Base-by-base conservation (phyloP, 2,888 invertebrate species). In the Tineola bisselliella region DNA sequence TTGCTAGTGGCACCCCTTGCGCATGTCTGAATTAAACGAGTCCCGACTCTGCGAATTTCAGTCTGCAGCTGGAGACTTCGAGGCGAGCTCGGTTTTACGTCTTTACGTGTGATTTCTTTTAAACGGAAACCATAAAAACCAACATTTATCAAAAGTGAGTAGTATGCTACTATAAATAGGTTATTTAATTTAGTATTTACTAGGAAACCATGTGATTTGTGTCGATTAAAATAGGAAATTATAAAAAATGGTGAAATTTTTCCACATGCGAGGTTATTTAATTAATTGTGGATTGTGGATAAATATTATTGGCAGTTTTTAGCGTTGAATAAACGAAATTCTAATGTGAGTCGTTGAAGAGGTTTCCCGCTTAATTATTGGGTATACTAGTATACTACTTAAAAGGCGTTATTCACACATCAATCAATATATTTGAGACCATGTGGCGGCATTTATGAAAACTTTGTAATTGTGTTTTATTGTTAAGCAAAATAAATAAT, bases 11-110 rank as follows among this genome's bases (percentile, higher is more conserved):
- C 54, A 48, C 52, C 52, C 71, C 72, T 70, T 67, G 83, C 86
- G 87, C 86, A 84, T 86, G 86, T 83, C 77, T 81, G 65, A 74
- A 81, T 77, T 74, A 77, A 70, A 66, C 66, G 43, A 38, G 70
- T 69, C 70, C 71, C 72, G 71, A 70, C 67, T 61, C 13, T 17
- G n/a, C 43, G 15, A 72, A 79, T 77, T 77, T 78, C 79, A 83
- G 82, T 84, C 69, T 61, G 61, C 78, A 77, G 77, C 80, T 78
- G 79, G 74, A 74, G 68, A 71, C 70, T 72, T 69, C 69, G 66
- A 68, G 68, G 70, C 66, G 66, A 67, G 12, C 18, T 18, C 54
- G 54, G 4, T n/a, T 8, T n/a, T 25, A 12, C 25, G 25, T 54
- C 54, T 11, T 25, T 18, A n/a, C 12, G 25, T 25, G n/a, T 25